Conservation (phyloP, 2,888 invertebrate species). For the Phragmatobia fuliginosa region DNA sequence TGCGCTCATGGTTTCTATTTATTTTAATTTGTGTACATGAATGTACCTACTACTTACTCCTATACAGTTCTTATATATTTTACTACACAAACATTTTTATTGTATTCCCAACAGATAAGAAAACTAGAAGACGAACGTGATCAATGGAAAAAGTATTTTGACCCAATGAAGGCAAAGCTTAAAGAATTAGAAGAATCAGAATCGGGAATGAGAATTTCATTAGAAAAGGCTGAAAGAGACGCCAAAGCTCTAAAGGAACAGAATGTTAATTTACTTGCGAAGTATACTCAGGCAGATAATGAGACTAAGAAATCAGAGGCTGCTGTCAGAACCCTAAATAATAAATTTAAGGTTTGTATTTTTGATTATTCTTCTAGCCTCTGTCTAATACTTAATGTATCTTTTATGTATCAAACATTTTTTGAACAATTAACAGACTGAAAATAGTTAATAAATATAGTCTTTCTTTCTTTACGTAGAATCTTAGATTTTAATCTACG, state of each 20-base stretch:
- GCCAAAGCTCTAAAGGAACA: constrained; percentile 80
- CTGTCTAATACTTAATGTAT: background rate
- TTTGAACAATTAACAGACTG: too few relatives aligned
- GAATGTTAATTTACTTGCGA: constrained; percentile 76
- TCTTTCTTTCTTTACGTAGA: too few relatives aligned
- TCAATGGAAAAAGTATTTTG: constrained; percentile 84
- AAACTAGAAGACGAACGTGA: constrained; percentile 74
- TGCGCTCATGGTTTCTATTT: too few relatives aligned
- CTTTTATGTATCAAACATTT: background rate
- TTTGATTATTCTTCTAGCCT: background rate
- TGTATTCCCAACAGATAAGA: constrained; percentile 59
- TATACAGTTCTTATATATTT: background rate
- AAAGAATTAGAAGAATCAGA: constrained; percentile 87
- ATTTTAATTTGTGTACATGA: too few relatives aligned
- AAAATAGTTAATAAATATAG: background rate
- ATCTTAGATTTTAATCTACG: background rate
- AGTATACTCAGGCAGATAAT: constrained; percentile 79
- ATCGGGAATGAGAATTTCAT: constrained; percentile 81
- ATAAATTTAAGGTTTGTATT: constrained; percentile 73
- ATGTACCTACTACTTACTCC: too few relatives aligned
- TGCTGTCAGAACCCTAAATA: constrained; percentile 75
- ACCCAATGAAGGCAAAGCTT: constrained; percentile 83
- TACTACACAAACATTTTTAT: background rate
- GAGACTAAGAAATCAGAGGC: constrained; percentile 83
- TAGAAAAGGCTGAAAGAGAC: constrained; percentile 86